A percentile compares a stretch with the other conserved stretches of the same genome.
phyloP scores from a whole-genome alignment of 2,113 vertebrate species.

The Forbesichthys papilliferus region DNA sequence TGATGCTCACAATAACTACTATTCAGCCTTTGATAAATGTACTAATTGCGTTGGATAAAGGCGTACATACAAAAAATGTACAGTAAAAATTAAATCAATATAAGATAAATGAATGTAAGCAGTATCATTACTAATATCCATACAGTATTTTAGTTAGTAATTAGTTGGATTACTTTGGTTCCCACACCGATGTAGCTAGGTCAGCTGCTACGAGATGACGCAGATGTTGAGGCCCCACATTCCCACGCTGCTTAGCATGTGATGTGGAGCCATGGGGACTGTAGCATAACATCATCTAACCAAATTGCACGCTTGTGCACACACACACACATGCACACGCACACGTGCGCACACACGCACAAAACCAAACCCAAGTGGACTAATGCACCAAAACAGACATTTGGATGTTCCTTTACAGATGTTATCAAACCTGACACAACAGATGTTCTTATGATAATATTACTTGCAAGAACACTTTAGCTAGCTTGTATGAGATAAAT shows the following conservation, averaged over 20 bases:
- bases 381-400: not conserved
- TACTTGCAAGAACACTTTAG: constrained; percentile 4
- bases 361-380: not conserved
- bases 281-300: constrained; percentile 19
- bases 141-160: constrained; percentile 28
- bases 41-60: no score
- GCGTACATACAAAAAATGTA: not conserved
- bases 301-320: not conserved
- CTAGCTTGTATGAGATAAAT: not conserved
- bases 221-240: constrained; percentile 63
- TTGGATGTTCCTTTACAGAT: not conserved
- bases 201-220: constrained; percentile 58
- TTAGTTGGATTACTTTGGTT: constrained; percentile 54
- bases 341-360: constrained; percentile 18
- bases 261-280: constrained; percentile 56
- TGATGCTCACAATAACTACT: not conserved
- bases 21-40: not conserved
- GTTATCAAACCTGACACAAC: constrained; percentile 2
- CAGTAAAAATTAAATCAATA: constrained; percentile 10
- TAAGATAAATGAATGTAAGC: constrained; percentile 34
- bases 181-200: constrained; percentile 65
- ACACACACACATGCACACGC: constrained; percentile 25
- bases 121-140: constrained; percentile 22
- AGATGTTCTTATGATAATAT: constrained; percentile 5
- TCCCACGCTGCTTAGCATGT: constrained; percentile 72